Conservation (phyloP, 2,797 vertebrate genomes). For the Lates japonicus region DNA sequence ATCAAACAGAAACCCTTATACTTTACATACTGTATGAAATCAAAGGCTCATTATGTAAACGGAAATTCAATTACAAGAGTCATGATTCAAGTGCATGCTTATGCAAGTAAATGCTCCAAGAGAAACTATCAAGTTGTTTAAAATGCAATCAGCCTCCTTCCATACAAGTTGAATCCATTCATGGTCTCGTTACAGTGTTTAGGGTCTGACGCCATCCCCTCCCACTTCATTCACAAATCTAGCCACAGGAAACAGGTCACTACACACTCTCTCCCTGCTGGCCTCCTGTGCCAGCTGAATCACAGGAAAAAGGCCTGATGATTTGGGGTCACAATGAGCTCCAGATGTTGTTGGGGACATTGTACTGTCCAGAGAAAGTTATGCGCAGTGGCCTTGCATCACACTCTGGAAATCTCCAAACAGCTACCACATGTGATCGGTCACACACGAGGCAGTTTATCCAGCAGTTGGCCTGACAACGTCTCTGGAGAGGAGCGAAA, state of each 20-base stretch:
- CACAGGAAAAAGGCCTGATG: conserved; percentile 73
- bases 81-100: conserved; percentile 21
- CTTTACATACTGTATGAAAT: conserved; percentile 24
- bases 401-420: conserved; percentile 70
- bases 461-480: conserved; percentile 59
- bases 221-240: conserved; percentile 83
- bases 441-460: conserved; percentile 58
- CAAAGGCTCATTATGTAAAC: conserved; percentile 30
- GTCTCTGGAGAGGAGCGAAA: conserved; percentile 56
- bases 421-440: conserved; percentile 72
- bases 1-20: conserved; percentile 31
- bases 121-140: conserved; percentile 40
- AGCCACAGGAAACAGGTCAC: conserved; percentile 76
- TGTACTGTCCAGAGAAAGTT: conserved; percentile 74
- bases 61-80: conserved; percentile 38
- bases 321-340: conserved; percentile 73
- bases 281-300: conserved; percentile 76
- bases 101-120: conserved; percentile 3
- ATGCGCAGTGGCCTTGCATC: conserved; percentile 67
- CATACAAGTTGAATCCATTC: conserved; percentile 54
- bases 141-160: conserved; percentile 55
- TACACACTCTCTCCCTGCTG: conserved; percentile 57
- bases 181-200: conserved; percentile 60
- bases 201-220: conserved; percentile 65
- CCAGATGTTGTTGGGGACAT: conserved; percentile 81